Base-by-base conservation (phyloP, 2,797 vertebrate genomes). In the Chelon labrosus region DNA sequence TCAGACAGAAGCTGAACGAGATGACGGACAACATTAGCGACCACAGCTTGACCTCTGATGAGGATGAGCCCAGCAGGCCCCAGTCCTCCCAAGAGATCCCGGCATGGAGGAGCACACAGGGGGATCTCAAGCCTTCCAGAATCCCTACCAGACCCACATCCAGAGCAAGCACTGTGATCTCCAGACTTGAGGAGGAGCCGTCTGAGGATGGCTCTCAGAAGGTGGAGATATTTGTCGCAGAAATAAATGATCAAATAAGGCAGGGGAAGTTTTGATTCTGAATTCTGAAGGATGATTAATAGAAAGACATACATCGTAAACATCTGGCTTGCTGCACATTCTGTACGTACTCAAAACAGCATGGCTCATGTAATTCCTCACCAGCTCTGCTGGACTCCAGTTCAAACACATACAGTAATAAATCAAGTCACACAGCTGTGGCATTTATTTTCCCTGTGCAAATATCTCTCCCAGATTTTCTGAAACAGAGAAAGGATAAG, bases 1-100 rank as follows among this genome's bases (percentile, higher is more conserved):
- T 99, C 25, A 95, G 94, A 59, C 94, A 85, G 79, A 97, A 95
- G 82, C 93, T 98, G 64, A 91, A 95, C 38, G 89, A 96, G 75
- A 69, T 98, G 82, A 95, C 96, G 10, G 92, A 94, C 75, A 92
- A 95, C 75, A 87, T 97, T 84, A 97, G 96, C 0, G 97, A 97
- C 80, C 95, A 95, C 22, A 94, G 92, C 20, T 38, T 92, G 7
- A 95, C 93, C 0, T 96, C 96, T 0, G 95, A 96, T 0, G 97
- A 98, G 31, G 96, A 97, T 0, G 68, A 2, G 22, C 7, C 63
- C 27, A 49, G 31, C 49, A 64, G 64, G 7, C 63, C 84, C 0
- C 49, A 49, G 12, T 80, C 87, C 20, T 61, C 65, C 4, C 79
- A 74, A 7, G 86, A 81, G 4, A 50, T 61, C 69, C 70, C 56